phyloP scores from a whole-genome alignment of 2,113 vertebrate species.

The Microcebus jonahi region DNA sequence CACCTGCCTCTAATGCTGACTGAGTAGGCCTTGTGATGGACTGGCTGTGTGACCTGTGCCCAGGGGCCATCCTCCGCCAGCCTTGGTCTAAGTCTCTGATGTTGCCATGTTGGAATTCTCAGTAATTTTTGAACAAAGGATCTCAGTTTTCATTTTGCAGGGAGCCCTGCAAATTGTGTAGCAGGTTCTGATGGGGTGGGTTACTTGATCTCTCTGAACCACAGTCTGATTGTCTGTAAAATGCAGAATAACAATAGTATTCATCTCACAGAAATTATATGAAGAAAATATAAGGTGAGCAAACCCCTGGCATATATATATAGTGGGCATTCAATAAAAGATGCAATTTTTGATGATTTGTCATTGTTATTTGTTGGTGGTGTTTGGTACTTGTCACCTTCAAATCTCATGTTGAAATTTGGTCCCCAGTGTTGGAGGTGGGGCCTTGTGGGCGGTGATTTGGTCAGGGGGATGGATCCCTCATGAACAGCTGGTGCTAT shows the following conservation, averaged over 20 bases:
- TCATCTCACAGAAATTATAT: neutral
- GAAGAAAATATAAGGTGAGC: neutral
- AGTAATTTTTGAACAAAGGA: neutral
- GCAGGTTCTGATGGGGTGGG: neutral
- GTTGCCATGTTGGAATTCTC: neutral
- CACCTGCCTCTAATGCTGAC: neutral
- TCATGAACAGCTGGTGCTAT: too few species aligned
- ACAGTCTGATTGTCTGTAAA: neutral
- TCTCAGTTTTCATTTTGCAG: neutral
- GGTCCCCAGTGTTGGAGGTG: too few species aligned
- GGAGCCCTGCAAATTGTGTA: neutral
- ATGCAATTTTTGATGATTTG: neutral
- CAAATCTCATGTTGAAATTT: too few species aligned
- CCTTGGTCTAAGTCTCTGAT: neutral
- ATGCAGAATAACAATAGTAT: neutral
- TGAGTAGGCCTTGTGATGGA: fast-evolving
- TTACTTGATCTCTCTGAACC: neutral
- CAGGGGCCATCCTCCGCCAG: fast-evolving
- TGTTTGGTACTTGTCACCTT: too few species aligned
- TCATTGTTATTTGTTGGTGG: neutral
- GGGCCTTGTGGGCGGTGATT: too few species aligned
- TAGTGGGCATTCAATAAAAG: neutral
- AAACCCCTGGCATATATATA: neutral
- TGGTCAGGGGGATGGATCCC: too few species aligned
- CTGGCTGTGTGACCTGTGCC: neutral